Evolutionary conservation across 2,113 vertebrate species (phyloP), one percentile per base, ranked within the genome.

Genomic region (Coturnix japonica): DNA sequence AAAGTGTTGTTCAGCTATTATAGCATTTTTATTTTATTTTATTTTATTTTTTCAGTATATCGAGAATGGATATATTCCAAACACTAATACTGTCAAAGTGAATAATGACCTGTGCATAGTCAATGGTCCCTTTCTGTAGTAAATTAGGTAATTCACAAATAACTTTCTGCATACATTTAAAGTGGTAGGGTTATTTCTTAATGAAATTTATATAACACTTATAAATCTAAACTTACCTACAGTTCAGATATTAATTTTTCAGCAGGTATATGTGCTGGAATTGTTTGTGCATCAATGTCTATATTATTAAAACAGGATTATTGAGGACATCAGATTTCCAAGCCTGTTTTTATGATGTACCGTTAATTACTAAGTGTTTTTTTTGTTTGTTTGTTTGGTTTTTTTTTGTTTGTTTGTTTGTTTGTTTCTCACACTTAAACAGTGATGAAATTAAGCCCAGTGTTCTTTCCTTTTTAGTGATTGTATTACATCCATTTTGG

Each of bases 231-330:
- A 78, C 30, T 63, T 80, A 30, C 9, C 22, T 8, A 4, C 12
- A 51, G 23, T 63, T 71, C 5, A 49, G 30, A 72, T 67, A 49
- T 5, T 47, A 31, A 16, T 59, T 71, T 85, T 11, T 71, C 33
- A n/a, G 9, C 57, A 51, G 21, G 8, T 46, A 43, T 47, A 14
- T 25, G n/a, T 47, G 6, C 11, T 0, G 0, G 39, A 37, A 8
- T 51, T 70, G 69, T 65, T 3, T 13, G 3, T 83, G 7, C 21
- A 53, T 63, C 11, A 8, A 35, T 83, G 8, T 73, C 80, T 70
- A 5, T 73, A 39, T 59, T 85, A 6, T 93, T 65, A 39, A n/a
- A 41, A 8, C 1, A 2, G 20, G 37, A 8, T 6, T 12, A 5
- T 37, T 2, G 5, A 22, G 13, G 56, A 46, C 0, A 35, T 61